Evolutionary conservation across 1,140 invertebrate species (phyloP).

Genomic region (Epicauta chinensis): DNA sequence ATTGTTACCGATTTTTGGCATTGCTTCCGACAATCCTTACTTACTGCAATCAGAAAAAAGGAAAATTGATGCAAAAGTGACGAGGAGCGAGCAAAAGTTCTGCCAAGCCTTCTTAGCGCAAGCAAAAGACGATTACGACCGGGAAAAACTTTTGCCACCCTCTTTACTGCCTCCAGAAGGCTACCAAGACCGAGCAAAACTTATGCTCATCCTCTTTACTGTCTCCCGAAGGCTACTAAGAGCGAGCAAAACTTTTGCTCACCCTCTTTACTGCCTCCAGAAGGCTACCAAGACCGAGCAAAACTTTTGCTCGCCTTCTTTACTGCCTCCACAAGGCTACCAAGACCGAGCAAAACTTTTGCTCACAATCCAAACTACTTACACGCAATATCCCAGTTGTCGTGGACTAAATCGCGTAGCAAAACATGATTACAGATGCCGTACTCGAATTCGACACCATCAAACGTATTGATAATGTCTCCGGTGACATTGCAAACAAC

Average conservation of each 20-base stretch:
- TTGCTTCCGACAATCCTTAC: slow-evolving; percentile 53
- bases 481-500: slow-evolving; percentile 66
- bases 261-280: slow-evolving; percentile 54
- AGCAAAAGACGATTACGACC: neutral
- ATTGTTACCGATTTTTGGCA: slow-evolving; percentile 55
- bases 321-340: too few species aligned
- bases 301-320: neutral
- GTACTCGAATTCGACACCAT: slow-evolving; percentile 67
- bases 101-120: neutral
- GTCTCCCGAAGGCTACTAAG: too few species aligned
- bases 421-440: slow-evolving; percentile 75
- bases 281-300: neutral
- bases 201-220: too few species aligned
- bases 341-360: too few species aligned
- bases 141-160: slow-evolving; percentile 32
- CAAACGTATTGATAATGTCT: slow-evolving; percentile 70
- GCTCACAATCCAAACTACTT: slow-evolving; percentile 33
- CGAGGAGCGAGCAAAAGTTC: too few species aligned
- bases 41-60: slow-evolving; percentile 45
- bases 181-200: too few species aligned
- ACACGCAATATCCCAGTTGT: slow-evolving; percentile 62
- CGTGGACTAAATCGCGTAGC: slow-evolving; percentile 56
- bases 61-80: neutral
- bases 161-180: slow-evolving; percentile 50
- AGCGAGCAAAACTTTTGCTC: too few species aligned